Conservation (phyloP, 2,113 vertebrate genomes). For the Salvator merianae region DNA sequence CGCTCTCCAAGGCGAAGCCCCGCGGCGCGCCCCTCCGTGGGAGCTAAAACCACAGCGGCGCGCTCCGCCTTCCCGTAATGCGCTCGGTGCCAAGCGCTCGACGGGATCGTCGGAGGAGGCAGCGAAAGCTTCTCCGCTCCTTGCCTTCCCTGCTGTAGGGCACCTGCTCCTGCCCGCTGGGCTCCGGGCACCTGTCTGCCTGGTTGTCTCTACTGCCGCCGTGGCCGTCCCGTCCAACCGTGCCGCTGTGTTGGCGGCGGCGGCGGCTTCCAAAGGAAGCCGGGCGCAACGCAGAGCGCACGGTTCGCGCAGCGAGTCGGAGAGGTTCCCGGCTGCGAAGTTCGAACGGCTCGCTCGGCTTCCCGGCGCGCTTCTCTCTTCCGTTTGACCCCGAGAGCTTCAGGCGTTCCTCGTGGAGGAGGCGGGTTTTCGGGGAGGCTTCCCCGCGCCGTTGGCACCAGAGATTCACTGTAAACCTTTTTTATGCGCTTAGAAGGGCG, state of each 20-base stretch:
- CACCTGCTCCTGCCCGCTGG: background rate
- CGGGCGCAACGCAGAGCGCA: background rate
- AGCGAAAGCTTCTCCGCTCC: no score
- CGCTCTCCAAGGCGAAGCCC: background rate
- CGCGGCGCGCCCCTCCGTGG: background rate
- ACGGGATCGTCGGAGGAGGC: background rate
- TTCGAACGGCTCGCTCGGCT: background rate
- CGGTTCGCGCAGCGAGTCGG: no score
- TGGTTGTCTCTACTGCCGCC: no score
- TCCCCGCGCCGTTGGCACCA: background rate
- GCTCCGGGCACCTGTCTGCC: background rate
- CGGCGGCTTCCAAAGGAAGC: background rate
- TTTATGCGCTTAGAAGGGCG: background rate
- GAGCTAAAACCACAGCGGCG: no score
- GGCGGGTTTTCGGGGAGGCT: no score
- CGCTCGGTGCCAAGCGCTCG: background rate
- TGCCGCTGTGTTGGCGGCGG: background rate
- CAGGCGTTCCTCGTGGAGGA: background rate
- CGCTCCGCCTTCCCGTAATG: background rate
- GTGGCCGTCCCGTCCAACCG: background rate
- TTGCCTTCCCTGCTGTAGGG: background rate
- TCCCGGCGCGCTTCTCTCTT: background rate
- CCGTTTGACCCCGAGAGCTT: background rate
- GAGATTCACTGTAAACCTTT: background rate
- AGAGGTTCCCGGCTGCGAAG: no score